phyloP scores from a whole-genome alignment of 2,113 vertebrate species.

The Coryphaenoides rupestris region DNA sequence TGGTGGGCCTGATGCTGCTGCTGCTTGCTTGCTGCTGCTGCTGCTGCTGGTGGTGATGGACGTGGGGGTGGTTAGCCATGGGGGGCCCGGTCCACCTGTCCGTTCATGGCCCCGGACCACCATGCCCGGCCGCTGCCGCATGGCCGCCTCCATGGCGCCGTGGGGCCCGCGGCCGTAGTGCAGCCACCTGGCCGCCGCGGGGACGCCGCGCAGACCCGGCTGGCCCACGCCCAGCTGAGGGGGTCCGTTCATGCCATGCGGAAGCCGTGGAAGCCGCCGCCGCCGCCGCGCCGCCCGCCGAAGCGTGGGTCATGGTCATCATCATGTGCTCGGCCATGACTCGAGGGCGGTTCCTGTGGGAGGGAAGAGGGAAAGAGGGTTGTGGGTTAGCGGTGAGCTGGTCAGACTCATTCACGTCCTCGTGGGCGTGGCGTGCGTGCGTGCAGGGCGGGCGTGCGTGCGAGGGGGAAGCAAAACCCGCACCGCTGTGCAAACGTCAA shows the following conservation, averaged over 20 bases:
- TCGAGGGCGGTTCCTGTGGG: slow-evolving; percentile 31
- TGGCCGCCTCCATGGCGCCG: slow-evolving; percentile 73
- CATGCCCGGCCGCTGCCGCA: slow-evolving; percentile 73
- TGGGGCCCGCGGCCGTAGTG: slow-evolving; percentile 77
- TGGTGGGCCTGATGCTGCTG: slow-evolving; percentile 59
- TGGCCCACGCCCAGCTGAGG: slow-evolving; percentile 74
- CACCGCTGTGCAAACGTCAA: no score
- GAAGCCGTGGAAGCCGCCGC: slow-evolving; percentile 73
- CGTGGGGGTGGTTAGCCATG: slow-evolving; percentile 50
- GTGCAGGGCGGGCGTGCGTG: no score
- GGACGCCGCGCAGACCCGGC: slow-evolving; percentile 69
- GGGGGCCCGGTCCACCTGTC: slow-evolving; percentile 66
- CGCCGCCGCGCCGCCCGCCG: no score
- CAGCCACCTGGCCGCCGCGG: slow-evolving; percentile 75
- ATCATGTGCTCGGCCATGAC: slow-evolving; percentile 91
- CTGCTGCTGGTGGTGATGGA: slow-evolving; percentile 58
- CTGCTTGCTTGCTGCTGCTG: slow-evolving; percentile 64
- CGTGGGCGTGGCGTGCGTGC: no score
- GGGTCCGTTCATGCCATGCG: slow-evolving; percentile 77
- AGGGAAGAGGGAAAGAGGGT: not conserved
- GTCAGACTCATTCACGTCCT: no score
- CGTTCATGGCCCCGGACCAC: slow-evolving; percentile 62
- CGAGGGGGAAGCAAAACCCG: no score
- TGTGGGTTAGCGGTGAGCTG: not conserved
- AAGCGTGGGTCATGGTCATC: slow-evolving; percentile 84